These are phyloP conservation scores for Brachypteracias leptosomus DNA, from an alignment of 2,113 vertebrate genomes.

Conservation along the genomic window DNA sequence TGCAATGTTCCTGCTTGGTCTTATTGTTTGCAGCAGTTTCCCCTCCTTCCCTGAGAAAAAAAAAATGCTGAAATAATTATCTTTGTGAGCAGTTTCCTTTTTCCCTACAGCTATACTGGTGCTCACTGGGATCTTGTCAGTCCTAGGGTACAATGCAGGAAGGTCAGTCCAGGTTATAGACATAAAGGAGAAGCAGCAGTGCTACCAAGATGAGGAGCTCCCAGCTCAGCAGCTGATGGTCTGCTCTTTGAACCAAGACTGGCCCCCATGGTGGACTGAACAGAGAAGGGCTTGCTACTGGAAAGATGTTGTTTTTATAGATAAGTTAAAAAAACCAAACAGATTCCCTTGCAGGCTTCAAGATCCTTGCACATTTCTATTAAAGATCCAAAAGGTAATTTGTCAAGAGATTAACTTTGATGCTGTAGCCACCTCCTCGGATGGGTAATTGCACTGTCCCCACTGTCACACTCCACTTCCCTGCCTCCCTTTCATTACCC, in stretches of 20 bases:
- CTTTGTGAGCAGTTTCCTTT: background rate
- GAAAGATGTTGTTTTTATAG: rapidly evolving
- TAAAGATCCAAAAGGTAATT: background rate
- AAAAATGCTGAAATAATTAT: background rate
- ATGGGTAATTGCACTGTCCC: background rate
- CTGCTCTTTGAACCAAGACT: background rate
- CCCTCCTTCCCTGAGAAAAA: background rate
- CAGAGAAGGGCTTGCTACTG: background rate
- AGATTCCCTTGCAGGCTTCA: background rate
- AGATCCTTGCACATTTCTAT: background rate
- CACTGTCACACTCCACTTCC: background rate
- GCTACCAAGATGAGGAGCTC: background rate
- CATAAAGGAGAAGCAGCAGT: background rate
- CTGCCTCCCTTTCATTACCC: background rate
- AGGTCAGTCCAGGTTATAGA: background rate
- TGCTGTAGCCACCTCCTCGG: background rate
- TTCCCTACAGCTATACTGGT: background rate
- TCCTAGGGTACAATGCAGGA: background rate
- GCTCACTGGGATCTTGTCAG: background rate
- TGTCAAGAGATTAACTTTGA: background rate
- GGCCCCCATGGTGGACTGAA: background rate
- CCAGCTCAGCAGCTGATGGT: background rate
- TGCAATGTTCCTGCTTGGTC: background rate
- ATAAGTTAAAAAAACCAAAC: background rate
- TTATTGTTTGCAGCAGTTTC: background rate